Evolutionary conservation across 2,888 invertebrate species (phyloP).

Genomic region (Gasteruption jaculator): DNA sequence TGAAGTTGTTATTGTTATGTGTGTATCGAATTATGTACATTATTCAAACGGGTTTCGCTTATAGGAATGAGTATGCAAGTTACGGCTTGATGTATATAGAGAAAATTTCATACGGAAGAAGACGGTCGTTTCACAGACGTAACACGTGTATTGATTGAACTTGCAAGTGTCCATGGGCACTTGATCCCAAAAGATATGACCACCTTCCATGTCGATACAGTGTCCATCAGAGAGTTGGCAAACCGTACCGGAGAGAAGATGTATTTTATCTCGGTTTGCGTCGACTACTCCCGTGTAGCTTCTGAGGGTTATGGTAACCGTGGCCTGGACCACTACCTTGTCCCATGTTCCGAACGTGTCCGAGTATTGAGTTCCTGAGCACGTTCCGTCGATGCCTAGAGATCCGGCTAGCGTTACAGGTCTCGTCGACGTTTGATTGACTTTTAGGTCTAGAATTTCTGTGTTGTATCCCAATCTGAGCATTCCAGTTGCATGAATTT

Average conservation of each 20-base stretch:
- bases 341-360: conserved; percentile 23
- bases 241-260: conserved; percentile 7
- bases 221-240: conserved; percentile 6
- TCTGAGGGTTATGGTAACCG: not conserved
- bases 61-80: too few relatives aligned
- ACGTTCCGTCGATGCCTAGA: conserved; percentile 12
- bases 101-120: too few relatives aligned
- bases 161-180: conserved; percentile 11
- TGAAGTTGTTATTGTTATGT: too few relatives aligned
- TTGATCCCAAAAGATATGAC: conserved; percentile 17
- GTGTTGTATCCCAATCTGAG: too few relatives aligned
- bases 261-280: conserved; percentile 14
- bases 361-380: conserved; percentile 20
- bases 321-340: conserved; percentile 18
- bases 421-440: too few relatives aligned
- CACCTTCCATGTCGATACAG: conserved; percentile 19
- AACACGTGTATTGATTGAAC: conserved; percentile 19
- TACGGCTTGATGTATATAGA: too few relatives aligned
- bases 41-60: too few relatives aligned
- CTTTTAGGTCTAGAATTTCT: too few relatives aligned
- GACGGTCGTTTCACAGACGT: too few relatives aligned
- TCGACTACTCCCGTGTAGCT: too few relatives aligned
- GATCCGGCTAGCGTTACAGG: conserved; percentile 17
- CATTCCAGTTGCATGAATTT: too few relatives aligned
- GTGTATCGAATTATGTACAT: too few relatives aligned